Percentiles rank a stretch among this genome's conserved stretches.
Evolutionary conservation across 2,797 vertebrate genomes (phyloP).

Genomic region (Staurois parvus): DNA sequence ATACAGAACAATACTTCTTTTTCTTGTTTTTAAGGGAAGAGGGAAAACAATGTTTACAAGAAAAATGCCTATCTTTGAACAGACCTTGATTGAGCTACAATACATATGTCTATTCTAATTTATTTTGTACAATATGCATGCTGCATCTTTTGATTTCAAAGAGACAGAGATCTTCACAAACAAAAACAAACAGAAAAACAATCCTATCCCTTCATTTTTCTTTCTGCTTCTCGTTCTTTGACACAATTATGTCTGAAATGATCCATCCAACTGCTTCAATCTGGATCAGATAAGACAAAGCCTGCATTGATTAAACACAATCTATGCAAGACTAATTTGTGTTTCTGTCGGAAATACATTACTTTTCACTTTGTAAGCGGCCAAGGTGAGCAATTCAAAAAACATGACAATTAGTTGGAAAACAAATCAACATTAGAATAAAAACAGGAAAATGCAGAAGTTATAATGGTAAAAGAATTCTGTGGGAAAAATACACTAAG

Average conservation of each 20-base stretch:
- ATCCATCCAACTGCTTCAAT: constrained; percentile 70
- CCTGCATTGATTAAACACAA: constrained; percentile 68
- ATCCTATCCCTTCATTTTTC: constrained; percentile 65
- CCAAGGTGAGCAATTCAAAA: constrained; percentile 59
- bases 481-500: no score
- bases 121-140: constrained; percentile 63
- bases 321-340: constrained; percentile 71
- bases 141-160: constrained; percentile 63
- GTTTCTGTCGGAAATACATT: constrained; percentile 64
- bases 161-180: constrained; percentile 67
- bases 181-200: constrained; percentile 65
- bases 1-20: constrained; percentile 27
- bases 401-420: constrained; percentile 60
- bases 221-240: constrained; percentile 68
- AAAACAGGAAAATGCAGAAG: constrained; percentile 35
- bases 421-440: constrained; percentile 57
- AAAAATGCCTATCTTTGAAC: constrained; percentile 52
- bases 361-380: constrained; percentile 59
- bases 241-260: constrained; percentile 69
- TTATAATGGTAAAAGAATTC: constrained; percentile 14
- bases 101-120: constrained; percentile 53
- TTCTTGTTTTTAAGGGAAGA: constrained; percentile 29
- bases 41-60: constrained; percentile 48
- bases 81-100: constrained; percentile 52
- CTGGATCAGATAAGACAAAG: constrained; percentile 70